Conservation (phyloP, 2,113 vertebrate genomes). For the Enhydra lutris region DNA sequence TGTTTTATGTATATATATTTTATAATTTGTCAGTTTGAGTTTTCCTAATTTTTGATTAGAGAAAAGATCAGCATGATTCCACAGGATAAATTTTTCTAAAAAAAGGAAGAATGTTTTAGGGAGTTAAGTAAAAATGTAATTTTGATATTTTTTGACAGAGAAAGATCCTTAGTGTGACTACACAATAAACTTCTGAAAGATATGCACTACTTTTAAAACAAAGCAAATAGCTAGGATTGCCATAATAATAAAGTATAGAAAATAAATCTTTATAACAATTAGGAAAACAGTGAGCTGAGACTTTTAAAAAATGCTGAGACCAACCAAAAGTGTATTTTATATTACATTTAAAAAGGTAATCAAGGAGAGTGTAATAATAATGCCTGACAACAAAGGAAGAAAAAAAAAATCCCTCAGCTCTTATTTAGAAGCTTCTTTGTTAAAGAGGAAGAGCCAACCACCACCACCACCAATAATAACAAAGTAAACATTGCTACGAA, state of each 20-base stretch:
- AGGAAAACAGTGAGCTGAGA: not conserved
- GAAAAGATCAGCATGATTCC: slow-evolving; percentile 25
- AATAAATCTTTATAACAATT: not conserved
- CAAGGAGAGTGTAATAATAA: not conserved
- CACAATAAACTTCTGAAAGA: not conserved
- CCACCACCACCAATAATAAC: not conserved
- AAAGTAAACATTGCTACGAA: not conserved
- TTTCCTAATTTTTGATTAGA: slow-evolving; percentile 41
- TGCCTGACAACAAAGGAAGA: not conserved
- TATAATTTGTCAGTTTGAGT: not conserved
- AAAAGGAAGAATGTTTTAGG: slow-evolving; percentile 8
- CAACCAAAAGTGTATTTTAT: not conserved
- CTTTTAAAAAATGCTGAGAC: not conserved
- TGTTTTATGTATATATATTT: slow-evolving; percentile 15
- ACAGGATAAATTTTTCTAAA: not conserved
- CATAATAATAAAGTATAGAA: not conserved
- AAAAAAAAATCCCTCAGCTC: not conserved
- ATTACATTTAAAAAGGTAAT: not conserved
- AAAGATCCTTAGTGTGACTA: slow-evolving; percentile 17
- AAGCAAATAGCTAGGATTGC: slow-evolving; percentile 16
- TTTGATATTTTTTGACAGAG: slow-evolving; percentile 20
- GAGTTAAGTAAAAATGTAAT: slow-evolving; percentile 40
- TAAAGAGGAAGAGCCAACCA: not conserved
- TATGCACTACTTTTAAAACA: slow-evolving; percentile 30
- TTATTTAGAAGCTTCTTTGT: slow-evolving; percentile 18